A percentile compares a stretch with the other conserved stretches of the same genome.
Conservation (phyloP, 1,140 invertebrate species). For the Choristoneura fumiferana region DNA sequence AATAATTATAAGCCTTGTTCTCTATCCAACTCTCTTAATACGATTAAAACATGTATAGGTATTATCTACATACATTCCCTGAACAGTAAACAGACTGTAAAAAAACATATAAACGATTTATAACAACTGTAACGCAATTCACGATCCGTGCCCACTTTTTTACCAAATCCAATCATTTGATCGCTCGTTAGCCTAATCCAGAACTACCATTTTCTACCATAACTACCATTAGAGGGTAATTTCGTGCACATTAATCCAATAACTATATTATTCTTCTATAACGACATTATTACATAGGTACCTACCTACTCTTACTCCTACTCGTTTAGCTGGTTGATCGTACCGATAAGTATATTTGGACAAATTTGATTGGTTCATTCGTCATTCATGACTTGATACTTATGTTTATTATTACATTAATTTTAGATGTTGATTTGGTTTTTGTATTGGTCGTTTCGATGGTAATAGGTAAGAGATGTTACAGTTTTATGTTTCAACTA, state of each 20-base stretch:
- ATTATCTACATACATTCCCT: no score
- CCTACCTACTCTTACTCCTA: neutral
- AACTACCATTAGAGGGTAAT: slow-evolving; percentile 15
- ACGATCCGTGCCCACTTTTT: neutral
- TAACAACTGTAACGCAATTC: slow-evolving; percentile 8
- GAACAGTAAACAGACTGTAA: no score
- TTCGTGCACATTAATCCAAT: slow-evolving; percentile 18
- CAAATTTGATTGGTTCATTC: slow-evolving; percentile 1
- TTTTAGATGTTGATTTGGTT: neutral
- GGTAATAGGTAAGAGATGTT: no score
- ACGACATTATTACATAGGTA: slow-evolving; percentile 2
- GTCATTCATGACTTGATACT: slow-evolving; percentile 1
- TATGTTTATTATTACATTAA: slow-evolving; percentile 6
- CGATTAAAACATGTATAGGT: no score
- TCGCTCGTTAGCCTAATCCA: slow-evolving; percentile 9
- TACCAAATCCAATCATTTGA: slow-evolving; percentile 17
- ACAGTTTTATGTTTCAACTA: no score
- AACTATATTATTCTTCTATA: slow-evolving; percentile 10
- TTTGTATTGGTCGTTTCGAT: slow-evolving; percentile 1
- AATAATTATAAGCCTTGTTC: no score
- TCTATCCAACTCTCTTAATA: no score
- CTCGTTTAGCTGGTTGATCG: slow-evolving; percentile 10
- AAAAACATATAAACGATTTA: neutral
- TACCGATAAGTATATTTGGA: slow-evolving; percentile 12
- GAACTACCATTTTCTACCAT: slow-evolving; percentile 16